A percentile compares a stretch with the other conserved stretches of the same genome.
phyloP scores from a whole-genome alignment of 2,888 invertebrate species.

The Caenorhabditis japonica region DNA sequence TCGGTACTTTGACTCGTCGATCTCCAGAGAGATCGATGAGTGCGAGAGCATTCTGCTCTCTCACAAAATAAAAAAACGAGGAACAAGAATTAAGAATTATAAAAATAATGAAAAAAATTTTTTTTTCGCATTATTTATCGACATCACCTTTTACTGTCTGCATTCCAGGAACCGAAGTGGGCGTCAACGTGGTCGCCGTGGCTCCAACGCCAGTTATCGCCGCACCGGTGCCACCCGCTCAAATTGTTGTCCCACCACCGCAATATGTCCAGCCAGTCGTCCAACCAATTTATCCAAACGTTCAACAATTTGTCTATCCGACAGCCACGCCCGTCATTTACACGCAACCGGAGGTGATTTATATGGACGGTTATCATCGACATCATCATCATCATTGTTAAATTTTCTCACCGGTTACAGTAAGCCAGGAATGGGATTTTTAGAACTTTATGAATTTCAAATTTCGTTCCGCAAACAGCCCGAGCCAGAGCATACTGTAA shows the following conservation, averaged over 20 bases:
- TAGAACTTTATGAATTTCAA: no score
- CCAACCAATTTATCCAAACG: slow-evolving; percentile 30
- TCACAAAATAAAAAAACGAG: no score
- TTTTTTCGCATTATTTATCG: no score
- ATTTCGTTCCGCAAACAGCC: no score
- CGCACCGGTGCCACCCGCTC: slow-evolving; percentile 7
- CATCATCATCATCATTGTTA: slow-evolving; percentile 16
- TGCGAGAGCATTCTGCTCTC: no score
- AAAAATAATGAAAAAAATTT: no score
- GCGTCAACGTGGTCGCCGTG: slow-evolving; percentile 8
- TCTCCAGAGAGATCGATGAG: no score
- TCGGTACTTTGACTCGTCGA: no score
- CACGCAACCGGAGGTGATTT: slow-evolving; percentile 44
- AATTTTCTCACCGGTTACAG: background rate
- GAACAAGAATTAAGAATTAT: no score
- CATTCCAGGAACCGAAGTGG: slow-evolving; percentile 20
- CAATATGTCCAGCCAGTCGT: slow-evolving; percentile 17
- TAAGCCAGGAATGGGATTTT: no score
- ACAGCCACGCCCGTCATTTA: slow-evolving; percentile 42
- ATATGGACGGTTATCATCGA: slow-evolving; percentile 39
- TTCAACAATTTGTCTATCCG: slow-evolving; percentile 39
- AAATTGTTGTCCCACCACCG: background rate
- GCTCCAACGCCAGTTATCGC: slow-evolving; percentile 18
- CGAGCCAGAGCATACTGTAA: no score
- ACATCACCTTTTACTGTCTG: background rate